These are phyloP conservation scores for Drosophila quinaria DNA, from an alignment of 2,888 invertebrate genomes.

Conservation along the genomic window DNA sequence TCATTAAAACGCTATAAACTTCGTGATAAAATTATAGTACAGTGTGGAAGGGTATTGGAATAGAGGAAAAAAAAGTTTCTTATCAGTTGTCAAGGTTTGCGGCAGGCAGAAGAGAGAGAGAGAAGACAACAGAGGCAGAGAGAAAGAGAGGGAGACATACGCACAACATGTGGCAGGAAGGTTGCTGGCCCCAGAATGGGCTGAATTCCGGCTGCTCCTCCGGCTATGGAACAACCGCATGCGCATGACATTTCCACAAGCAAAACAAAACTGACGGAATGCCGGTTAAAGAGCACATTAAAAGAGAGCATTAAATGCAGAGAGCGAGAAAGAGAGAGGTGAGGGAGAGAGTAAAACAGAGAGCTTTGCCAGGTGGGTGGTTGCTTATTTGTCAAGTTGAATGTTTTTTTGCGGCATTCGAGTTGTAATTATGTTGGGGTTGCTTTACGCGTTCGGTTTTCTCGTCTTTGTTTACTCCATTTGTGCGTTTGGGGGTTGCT, in stretches of 20 bases:
- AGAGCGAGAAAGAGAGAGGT: constrained; percentile 12
- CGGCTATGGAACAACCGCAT: constrained; percentile 58
- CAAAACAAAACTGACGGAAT: constrained; percentile 59
- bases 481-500: constrained; percentile 63
- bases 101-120: constrained; percentile 31
- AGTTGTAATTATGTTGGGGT: constrained; percentile 61
- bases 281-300: constrained; percentile 45
- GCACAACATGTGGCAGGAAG: constrained; percentile 80
- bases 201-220: constrained; percentile 56
- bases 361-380: constrained; percentile 40
- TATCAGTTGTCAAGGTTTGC: constrained; percentile 80
- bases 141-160: constrained; percentile 32
- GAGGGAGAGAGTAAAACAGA: constrained; percentile 14
- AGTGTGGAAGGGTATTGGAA: neutral
- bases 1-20: neutral
- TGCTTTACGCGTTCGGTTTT: constrained; percentile 46
- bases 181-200: constrained; percentile 53
- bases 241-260: constrained; percentile 60
- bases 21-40: neutral
- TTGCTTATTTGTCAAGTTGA: constrained; percentile 32
- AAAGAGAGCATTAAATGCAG: constrained; percentile 7
- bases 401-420: constrained; percentile 5
- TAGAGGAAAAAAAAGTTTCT: constrained; percentile 56
- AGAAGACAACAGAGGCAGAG: neutral
- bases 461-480: constrained; percentile 65